Evolutionary conservation across 2,113 vertebrate genomes (phyloP).

Genomic region (Takifugu flavidus): DNA sequence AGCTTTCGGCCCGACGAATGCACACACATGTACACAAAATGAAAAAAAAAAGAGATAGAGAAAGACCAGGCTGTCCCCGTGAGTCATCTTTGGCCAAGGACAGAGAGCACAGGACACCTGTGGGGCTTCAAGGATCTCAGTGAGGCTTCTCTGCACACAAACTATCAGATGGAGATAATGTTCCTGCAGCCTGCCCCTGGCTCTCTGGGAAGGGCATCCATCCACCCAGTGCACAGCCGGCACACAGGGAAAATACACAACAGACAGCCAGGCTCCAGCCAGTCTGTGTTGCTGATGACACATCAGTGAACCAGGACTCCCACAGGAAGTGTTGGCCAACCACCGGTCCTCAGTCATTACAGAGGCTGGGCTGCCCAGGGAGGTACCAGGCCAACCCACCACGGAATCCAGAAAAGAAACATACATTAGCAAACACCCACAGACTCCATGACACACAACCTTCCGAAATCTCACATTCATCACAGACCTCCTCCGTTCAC

Average conservation of each 20-base stretch:
- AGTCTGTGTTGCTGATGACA: conserved; percentile 66
- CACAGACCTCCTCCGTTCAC: conserved; percentile 7
- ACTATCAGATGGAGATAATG: conserved; percentile 42
- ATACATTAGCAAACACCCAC: conserved; percentile 25
- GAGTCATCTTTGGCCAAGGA: conserved; percentile 45
- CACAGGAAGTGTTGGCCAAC: conserved; percentile 75
- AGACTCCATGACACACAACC: conserved; percentile 12
- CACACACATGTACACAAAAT: conserved; percentile 29
- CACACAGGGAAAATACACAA: conserved; percentile 49
- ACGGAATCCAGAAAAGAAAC: conserved; percentile 13
- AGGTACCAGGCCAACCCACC: conserved; percentile 50
- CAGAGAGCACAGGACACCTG: conserved; percentile 54
- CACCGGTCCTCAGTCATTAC: conserved; percentile 67
- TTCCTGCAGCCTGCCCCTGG: conserved; percentile 33
- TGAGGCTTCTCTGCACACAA: conserved; percentile 18
- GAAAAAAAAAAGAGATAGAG: conserved; percentile 31
- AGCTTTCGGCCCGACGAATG: conserved; percentile 51
- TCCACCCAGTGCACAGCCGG: conserved; percentile 36
- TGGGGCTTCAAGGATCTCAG: conserved; percentile 50
- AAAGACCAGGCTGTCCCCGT: conserved; percentile 42
- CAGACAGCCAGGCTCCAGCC: conserved; percentile 56
- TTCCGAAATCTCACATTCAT: conserved; percentile 4
- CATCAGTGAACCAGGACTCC: conserved; percentile 64
- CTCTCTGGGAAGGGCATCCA: conserved; percentile 30
- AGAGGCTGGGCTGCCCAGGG: conserved; percentile 48